Percentiles rank a stretch among this genome's conserved stretches.
phyloP scores from a whole-genome alignment of 2,888 invertebrate species.

The Acronicta alni region DNA sequence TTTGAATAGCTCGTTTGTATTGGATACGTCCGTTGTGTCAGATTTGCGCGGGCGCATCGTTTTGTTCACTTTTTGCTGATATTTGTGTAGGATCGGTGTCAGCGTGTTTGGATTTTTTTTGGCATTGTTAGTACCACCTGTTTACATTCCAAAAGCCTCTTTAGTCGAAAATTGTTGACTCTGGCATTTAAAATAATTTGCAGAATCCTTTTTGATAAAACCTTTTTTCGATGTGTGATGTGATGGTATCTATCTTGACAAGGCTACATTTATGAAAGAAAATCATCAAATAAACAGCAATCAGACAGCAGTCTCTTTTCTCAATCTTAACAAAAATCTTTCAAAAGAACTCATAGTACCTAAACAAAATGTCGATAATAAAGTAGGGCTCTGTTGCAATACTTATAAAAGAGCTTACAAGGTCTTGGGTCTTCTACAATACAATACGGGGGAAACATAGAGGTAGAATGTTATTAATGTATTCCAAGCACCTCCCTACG shows the following conservation, averaged over 20 bases:
- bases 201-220: slow-evolving; percentile 14
- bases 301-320: neutral
- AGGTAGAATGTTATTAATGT: slow-evolving; percentile 20
- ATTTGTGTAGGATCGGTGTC: slow-evolving; percentile 67
- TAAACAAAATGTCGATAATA: neutral
- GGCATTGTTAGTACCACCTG: slow-evolving; percentile 49
- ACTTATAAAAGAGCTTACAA: slow-evolving; percentile 4
- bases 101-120: slow-evolving; percentile 59
- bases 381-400: slow-evolving; percentile 1
- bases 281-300: no score
- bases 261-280: slow-evolving; percentile 1
- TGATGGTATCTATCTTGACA: neutral
- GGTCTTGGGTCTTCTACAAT: slow-evolving; percentile 7
- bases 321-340: neutral
- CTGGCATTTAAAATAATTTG: slow-evolving; percentile 5
- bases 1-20: slow-evolving; percentile 71
- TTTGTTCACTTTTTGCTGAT: slow-evolving; percentile 65
- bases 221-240: neutral
- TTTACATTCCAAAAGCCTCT: slow-evolving; percentile 37
- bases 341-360: neutral
- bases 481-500: slow-evolving; percentile 35
- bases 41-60: slow-evolving; percentile 74
- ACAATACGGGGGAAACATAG: slow-evolving; percentile 21
- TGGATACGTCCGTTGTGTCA: slow-evolving; percentile 64
- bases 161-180: slow-evolving; percentile 21